Evolutionary conservation across 2,888 invertebrate species (phyloP).

Genomic region (Anarsia innoxiella): DNA sequence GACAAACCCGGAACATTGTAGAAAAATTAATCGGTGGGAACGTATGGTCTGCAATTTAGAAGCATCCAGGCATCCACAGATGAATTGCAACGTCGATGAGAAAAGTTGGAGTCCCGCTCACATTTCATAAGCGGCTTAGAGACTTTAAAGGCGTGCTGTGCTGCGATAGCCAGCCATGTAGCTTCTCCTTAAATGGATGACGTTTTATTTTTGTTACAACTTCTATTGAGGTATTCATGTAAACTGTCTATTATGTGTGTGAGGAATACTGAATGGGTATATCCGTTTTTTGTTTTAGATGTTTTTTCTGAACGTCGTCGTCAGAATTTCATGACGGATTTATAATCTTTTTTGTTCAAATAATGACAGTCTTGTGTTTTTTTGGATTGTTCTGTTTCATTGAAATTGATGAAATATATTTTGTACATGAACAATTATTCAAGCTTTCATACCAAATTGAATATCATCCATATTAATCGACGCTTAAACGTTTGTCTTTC

Average conservation of each 20-base stretch:
- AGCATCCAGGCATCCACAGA: slow-evolving; percentile 21
- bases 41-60: slow-evolving; percentile 34
- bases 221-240: slow-evolving; percentile 35
- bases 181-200: slow-evolving; percentile 45
- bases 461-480: too few relatives aligned
- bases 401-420: too few relatives aligned
- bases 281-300: slow-evolving; percentile 4
- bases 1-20: slow-evolving; percentile 22
- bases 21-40: slow-evolving; percentile 29
- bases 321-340: too few relatives aligned
- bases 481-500: background rate
- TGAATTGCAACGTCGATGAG: slow-evolving; percentile 39
- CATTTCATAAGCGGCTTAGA: slow-evolving; percentile 61
- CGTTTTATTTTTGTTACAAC: slow-evolving; percentile 56
- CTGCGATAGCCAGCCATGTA: slow-evolving; percentile 47
- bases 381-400: too few relatives aligned
- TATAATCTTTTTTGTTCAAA: too few relatives aligned
- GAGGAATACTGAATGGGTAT: slow-evolving; percentile 5
- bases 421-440: too few relatives aligned
- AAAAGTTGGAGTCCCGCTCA: slow-evolving; percentile 42
- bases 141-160: slow-evolving; percentile 55
- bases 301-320: too few relatives aligned
- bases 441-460: too few relatives aligned
- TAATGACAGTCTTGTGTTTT: too few relatives aligned
- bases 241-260: slow-evolving; percentile 49